phyloP scores from a whole-genome alignment of 2,113 vertebrate species.

The Crotalus horridus region DNA sequence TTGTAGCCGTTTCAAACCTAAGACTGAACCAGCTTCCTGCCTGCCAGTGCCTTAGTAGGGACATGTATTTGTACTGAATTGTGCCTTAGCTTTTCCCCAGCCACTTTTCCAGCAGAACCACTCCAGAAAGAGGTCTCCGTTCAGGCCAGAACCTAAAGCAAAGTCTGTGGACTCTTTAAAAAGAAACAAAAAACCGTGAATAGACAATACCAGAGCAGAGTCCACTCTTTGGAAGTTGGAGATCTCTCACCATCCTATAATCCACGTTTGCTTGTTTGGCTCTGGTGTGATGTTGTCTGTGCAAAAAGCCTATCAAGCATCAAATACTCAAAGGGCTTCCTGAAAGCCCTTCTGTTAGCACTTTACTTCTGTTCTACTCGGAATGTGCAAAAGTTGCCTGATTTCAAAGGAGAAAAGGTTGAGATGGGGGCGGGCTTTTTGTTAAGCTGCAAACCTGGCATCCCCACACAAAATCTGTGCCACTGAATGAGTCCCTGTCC shows the following conservation, averaged over 20 bases:
- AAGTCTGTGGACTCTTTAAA: background rate
- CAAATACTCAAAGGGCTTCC: background rate
- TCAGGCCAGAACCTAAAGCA: background rate
- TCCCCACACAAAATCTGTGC: background rate
- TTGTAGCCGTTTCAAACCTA: background rate
- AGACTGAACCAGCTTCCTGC: background rate
- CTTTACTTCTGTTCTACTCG: background rate
- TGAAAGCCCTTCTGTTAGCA: background rate
- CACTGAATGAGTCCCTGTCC: background rate
- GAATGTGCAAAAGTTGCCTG: background rate
- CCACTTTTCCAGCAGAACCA: background rate
- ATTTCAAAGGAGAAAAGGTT: background rate
- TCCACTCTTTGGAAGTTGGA: background rate
- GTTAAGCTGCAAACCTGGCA: background rate
- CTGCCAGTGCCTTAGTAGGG: background rate
- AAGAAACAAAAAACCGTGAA: background rate
- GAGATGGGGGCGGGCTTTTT: background rate
- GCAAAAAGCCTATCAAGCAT: background rate
- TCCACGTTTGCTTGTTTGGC: background rate
- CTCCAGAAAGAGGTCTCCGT: background rate
- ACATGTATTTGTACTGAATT: background rate
- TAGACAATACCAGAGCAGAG: background rate
- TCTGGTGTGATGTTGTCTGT: too few relatives aligned
- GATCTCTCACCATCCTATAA: background rate
- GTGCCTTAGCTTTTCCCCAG: background rate